Base-by-base conservation (phyloP, 1,140 invertebrate genomes). In the Bombus vancouverensis region DNA sequence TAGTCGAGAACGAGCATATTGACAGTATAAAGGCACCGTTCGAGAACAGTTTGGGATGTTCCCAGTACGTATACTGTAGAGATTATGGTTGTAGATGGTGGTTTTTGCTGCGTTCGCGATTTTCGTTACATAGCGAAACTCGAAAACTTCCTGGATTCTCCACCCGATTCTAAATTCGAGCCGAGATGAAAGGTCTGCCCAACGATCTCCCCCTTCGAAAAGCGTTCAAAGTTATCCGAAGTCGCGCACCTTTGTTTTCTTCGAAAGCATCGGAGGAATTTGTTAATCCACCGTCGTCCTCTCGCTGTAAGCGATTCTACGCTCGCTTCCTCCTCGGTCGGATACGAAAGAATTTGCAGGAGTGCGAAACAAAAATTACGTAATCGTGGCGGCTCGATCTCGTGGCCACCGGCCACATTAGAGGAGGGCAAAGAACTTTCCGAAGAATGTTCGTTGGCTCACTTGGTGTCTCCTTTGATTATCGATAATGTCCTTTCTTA, bases 291-390 rank as follows among this genome's bases (percentile, higher is more conserved):
- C 4, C n/a, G 34, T 32, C 15, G 18, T n/a, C 13, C 6, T 2
- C 18, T 5, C 6, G 5, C n/a, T 2, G 47, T 37, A 65, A 83
- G 47, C 42, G 44, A 34, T 78, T 22, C 66, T 18, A 5, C 18
- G n/a, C 12, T 73, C 15, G 32, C 59, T 72, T 74, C 34, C 72
- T 66, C n/a, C 34, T 42, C 9, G 18, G 18, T 28, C 25, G 15
- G n/a, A 57, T 44, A 59, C 66, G 15, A 42, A 39, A 68, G 77
- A 81, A 81, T 81, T 25, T 42, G 42, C 28, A 4, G 42, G 6
- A 22, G 53, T 25, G 66, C 32, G 70, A 81, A 85, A 81, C 75
- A 85, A 85, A 47, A 85, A 85, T 81, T 68, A 75, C 79, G 84
- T n/a, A 75, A 81, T 68, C 79, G 18, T n/a, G 39, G 22, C 28